Evolutionary conservation across 1,140 invertebrate genomes (phyloP).

Genomic region (Cheumatopsyche charites): DNA sequence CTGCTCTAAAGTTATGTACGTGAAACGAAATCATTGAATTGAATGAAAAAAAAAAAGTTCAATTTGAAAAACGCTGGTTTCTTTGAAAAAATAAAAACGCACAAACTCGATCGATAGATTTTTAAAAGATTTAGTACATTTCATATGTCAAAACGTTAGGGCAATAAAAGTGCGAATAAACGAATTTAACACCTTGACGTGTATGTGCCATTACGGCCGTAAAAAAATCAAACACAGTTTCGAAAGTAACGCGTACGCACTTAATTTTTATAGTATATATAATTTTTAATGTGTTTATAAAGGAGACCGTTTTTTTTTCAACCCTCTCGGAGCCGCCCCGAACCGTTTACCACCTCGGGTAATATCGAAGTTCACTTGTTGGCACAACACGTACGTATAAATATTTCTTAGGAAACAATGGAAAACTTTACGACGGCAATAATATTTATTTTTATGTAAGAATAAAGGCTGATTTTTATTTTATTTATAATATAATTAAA

Average conservation of each 20-base stretch:
- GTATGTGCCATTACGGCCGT: background rate
- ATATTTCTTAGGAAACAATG: constrained; percentile 23
- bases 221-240: constrained; percentile 4
- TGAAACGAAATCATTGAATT: no score
- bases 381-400: constrained; percentile 10
- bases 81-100: no score
- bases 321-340: no score
- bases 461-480: constrained; percentile 27
- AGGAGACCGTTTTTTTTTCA: constrained; percentile 5
- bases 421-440: constrained; percentile 31
- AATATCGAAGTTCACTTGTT: constrained; percentile 4
- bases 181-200: background rate
- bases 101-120: no score
- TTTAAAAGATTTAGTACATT: no score
- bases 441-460: constrained; percentile 30
- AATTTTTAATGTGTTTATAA: constrained; percentile 24
- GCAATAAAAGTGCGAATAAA: no score
- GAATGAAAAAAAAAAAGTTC: no score
- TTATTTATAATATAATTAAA: constrained; percentile 35
- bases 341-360: no score
- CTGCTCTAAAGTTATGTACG: no score
- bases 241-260: constrained; percentile 1
- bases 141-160: no score
- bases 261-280: constrained; percentile 4
- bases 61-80: no score